Evolutionary conservation across 2,113 vertebrate genomes (phyloP), one percentile per base, ranked within the genome.

Genomic region (Suncus etruscus): DNA sequence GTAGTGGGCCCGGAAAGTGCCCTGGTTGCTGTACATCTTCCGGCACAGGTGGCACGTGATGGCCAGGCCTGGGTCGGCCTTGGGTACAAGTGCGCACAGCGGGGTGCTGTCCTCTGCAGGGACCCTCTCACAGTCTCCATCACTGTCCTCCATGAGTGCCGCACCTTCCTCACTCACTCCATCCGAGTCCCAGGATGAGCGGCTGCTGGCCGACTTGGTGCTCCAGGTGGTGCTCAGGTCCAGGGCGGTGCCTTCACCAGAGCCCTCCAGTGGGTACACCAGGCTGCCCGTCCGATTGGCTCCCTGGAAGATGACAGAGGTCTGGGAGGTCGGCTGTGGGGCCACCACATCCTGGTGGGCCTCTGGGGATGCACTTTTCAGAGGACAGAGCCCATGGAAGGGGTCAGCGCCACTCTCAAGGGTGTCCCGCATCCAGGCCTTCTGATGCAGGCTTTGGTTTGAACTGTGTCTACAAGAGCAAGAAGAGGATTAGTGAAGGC

Each of bases 1-100:
- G 97, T 99, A 99, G 97, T 99, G 99, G 91, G 99, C 99, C 94
- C 99, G 98, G 97, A 99, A 99, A 10, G 99, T 99, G 93, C 99
- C 99, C 97, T 99, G 99, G 97, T 99, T 99, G 96, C 99, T 99
- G 63, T 99, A 99, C 24, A 98, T 98, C 98, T 99, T 99, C 96
- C 99, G 99, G 97, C 99, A 99, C 94, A 99, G 96, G 45, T 99
- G 99, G 96, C 99, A 99, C 27, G 98, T 98, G 72, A 99, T 99
- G 29, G 95, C 94, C 47, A 97, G 97, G 95, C 97, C 97, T 92
- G 97, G 97, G 76, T 96, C 95, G 31, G 98, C 97, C 95, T 97
- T 98, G 48, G 98, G 98, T 91, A 96, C 95, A 81, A 97, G 95
- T 86, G 97, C 91, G 69, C 95, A 97, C 91, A 97, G 95, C 7